Percentiles rank a stretch among this genome's conserved stretches.
Evolutionary conservation across 2,797 vertebrate species (phyloP).

Genomic region (Orestias chungarensis): DNA sequence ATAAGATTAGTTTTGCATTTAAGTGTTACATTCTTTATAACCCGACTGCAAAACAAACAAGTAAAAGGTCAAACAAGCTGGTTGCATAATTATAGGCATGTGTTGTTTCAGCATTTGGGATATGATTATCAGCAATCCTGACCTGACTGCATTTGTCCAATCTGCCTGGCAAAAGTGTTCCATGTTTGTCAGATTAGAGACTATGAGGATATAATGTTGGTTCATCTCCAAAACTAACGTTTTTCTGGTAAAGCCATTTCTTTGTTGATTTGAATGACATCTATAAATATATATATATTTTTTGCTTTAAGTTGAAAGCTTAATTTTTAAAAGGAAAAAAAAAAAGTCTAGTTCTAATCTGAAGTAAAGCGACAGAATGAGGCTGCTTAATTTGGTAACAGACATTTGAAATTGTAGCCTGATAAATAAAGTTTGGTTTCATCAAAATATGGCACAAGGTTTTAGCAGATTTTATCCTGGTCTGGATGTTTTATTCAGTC

Average conservation of each 20-base stretch:
- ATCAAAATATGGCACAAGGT: neutral
- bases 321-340: neutral
- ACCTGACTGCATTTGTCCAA: neutral
- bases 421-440: too few species aligned
- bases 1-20: neutral
- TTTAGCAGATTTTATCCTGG: neutral
- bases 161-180: neutral
- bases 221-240: neutral
- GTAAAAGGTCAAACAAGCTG: neutral
- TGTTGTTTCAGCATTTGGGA: neutral
- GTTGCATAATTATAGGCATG: neutral
- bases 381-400: neutral
- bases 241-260: neutral
- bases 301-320: neutral
- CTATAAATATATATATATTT: neutral
- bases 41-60: neutral
- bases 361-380: neutral
- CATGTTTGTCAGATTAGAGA: neutral
- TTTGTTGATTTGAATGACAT: neutral
- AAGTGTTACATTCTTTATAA: neutral
- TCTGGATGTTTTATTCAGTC: neutral
- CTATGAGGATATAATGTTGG: neutral
- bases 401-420: neutral
- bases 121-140: neutral
- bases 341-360: neutral